Conservation (phyloP, 2,888 invertebrate species). For the Pimpla rufipes region DNA sequence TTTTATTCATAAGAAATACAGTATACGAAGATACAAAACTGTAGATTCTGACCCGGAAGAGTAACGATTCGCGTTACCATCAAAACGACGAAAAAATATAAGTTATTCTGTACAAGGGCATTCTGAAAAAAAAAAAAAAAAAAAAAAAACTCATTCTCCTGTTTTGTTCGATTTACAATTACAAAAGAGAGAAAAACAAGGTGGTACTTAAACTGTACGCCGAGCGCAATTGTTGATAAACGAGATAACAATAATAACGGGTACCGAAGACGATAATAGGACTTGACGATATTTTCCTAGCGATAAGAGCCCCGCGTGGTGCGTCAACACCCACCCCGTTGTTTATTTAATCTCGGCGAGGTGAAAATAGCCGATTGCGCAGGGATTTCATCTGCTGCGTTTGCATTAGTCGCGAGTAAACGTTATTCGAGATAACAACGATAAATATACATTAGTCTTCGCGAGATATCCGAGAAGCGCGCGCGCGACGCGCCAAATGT, state of each 20-base stretch:
- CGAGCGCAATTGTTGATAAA: neutral
- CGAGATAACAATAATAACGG: neutral
- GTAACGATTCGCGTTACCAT: slow-evolving; percentile 30
- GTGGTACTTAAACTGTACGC: neutral
- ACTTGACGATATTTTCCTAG: neutral
- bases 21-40: slow-evolving; percentile 63
- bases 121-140: too few relatives aligned
- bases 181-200: neutral
- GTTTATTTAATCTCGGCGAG: neutral
- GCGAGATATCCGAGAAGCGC: slow-evolving; percentile 26
- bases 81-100: slow-evolving; percentile 37
- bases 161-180: neutral
- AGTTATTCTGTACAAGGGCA: slow-evolving; percentile 30
- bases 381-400: neutral
- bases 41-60: slow-evolving; percentile 54
- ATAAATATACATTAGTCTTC: slow-evolving; percentile 3
- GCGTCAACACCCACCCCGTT: neutral
- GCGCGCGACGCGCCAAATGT: slow-evolving; percentile 33
- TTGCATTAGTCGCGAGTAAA: neutral
- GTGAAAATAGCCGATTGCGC: neutral
- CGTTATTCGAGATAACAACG: slow-evolving; percentile 8
- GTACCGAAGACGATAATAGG: slow-evolving; percentile 24
- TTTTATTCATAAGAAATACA: slow-evolving; percentile 64
- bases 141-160: neutral
- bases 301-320: neutral